Conservation (phyloP, 2,797 vertebrate genomes). For the Diceros bicornis region DNA sequence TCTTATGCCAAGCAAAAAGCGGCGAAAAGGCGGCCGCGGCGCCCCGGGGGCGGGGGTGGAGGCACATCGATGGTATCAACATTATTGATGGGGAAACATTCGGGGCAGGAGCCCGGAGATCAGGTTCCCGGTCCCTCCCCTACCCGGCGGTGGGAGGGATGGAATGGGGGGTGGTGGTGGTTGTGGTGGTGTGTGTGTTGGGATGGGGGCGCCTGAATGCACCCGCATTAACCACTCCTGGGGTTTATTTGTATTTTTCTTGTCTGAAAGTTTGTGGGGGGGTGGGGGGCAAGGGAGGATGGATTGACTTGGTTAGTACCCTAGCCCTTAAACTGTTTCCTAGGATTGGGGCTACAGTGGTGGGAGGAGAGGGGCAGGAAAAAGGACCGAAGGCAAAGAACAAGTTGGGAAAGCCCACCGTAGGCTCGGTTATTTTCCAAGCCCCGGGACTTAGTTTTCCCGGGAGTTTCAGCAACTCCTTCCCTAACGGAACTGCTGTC, state of each 20-base stretch:
- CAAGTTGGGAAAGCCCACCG: constrained; percentile 30
- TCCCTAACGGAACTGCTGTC: background rate
- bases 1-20: constrained; percentile 42
- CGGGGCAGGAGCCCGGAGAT: constrained; percentile 65
- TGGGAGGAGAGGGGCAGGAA: background rate
- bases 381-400: background rate
- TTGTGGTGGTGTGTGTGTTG: background rate
- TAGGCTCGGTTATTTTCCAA: background rate
- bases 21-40: constrained; percentile 51
- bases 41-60: constrained; percentile 67
- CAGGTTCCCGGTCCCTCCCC: constrained; percentile 80
- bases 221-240: constrained; percentile 37
- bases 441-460: background rate
- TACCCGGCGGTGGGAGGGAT: constrained; percentile 76
- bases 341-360: background rate
- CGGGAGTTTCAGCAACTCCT: constrained; percentile 67
- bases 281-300: background rate
- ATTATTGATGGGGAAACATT: constrained; percentile 78
- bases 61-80: constrained; percentile 65
- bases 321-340: background rate
- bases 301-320: background rate
- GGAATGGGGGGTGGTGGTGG: background rate
- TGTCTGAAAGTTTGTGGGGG: background rate
- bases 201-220: background rate
- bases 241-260: constrained; percentile 68